phyloP scores from a whole-genome alignment of 2,113 vertebrate genomes.

The Salminus brasiliensis region DNA sequence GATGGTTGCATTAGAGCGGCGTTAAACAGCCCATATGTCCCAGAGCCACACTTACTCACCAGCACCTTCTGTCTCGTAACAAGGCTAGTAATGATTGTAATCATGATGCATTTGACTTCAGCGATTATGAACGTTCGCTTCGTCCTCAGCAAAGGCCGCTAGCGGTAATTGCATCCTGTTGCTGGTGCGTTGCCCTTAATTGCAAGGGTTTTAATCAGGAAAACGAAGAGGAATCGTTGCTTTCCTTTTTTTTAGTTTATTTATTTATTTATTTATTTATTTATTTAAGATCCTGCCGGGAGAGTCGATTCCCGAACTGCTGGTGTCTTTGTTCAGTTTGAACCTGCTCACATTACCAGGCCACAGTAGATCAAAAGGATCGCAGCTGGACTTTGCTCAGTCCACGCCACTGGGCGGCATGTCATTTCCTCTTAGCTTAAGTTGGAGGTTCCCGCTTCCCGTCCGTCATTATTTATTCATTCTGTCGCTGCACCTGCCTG shows the following conservation, averaged over 20 bases:
- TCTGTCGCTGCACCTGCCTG: neutral
- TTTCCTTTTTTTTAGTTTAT: neutral
- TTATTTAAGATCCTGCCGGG: too few relatives aligned
- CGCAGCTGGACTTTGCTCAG: neutral
- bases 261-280: too few relatives aligned
- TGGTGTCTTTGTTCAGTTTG: neutral
- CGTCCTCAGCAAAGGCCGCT: neutral
- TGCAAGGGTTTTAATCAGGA: neutral
- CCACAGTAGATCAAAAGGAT: neutral
- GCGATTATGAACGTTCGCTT: neutral
- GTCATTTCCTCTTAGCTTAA: neutral
- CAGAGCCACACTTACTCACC: slow-evolving; percentile 1
- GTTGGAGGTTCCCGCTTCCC: neutral
- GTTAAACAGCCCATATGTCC: neutral
- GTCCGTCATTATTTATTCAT: slow-evolving; percentile 27
- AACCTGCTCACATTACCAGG: neutral
- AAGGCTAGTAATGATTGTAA: neutral
- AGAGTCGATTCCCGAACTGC: neutral
- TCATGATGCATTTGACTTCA: neutral
- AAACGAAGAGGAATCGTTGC: neutral
- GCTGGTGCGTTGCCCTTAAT: neutral
- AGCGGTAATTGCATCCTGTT: neutral
- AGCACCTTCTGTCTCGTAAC: neutral
- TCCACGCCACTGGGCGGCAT: neutral
- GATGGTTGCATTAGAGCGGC: neutral